These are phyloP conservation scores for Drosophila stalkeri DNA, from an alignment of 2,888 invertebrate species.

Conservation along the genomic window DNA sequence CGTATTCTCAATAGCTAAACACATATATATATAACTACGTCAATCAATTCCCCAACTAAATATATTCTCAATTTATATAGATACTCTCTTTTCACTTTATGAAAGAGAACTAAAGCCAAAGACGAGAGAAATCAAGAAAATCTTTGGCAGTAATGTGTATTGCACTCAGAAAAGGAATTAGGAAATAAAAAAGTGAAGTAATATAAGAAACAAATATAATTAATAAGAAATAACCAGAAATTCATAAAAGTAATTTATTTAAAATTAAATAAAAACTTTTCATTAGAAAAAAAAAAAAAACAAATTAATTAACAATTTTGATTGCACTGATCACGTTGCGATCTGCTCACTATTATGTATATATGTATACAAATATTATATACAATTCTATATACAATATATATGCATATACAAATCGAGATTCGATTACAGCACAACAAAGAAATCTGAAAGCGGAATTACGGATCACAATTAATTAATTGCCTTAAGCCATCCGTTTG, in stretches of 20 bases:
- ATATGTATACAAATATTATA: not conserved
- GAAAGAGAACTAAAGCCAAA: not conserved
- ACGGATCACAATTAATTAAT: not conserved
- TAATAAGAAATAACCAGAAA: too few species aligned
- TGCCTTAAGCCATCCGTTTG: slow-evolving; percentile 1
- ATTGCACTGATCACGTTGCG: slow-evolving; percentile 23
- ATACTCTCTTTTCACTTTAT: not conserved
- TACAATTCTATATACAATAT: not conserved
- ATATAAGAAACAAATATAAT: too few species aligned
- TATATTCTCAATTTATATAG: not conserved
- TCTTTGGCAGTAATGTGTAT: too few species aligned
- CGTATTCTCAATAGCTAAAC: not conserved
- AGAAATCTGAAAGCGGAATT: not conserved
- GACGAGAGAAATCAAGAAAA: not conserved
- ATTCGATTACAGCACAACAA: not conserved
- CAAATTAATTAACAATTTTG: not conserved
- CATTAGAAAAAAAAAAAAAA: not conserved
- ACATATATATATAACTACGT: too few species aligned
- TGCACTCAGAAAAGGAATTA: not conserved
- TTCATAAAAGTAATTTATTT: too few species aligned
- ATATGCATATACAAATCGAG: not conserved
- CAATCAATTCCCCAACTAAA: too few species aligned
- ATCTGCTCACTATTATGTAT: slow-evolving; percentile 4
- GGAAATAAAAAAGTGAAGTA: not conserved
- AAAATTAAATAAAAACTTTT: not conserved